A percentile compares a stretch with the other conserved stretches of the same genome.
Evolutionary conservation across 2,888 invertebrate species (phyloP).

Genomic region (Spodoptera picta): DNA sequence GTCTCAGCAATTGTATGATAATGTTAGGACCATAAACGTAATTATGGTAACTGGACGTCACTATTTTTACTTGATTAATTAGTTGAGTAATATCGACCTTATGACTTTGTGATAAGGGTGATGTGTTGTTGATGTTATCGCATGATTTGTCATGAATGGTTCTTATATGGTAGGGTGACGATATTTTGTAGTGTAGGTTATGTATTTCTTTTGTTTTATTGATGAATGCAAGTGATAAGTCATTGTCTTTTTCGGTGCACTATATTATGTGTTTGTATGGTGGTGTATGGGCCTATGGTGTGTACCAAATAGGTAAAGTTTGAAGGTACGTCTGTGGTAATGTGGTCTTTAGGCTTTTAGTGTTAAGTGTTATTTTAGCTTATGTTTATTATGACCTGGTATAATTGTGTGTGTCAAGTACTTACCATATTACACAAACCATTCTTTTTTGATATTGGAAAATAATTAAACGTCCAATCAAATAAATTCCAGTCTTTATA

Average conservation of each 20-base stretch:
- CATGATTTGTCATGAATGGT: slow-evolving; percentile 50
- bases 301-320: slow-evolving; percentile 32
- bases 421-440: no score
- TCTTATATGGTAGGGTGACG: slow-evolving; percentile 51
- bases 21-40: slow-evolving; percentile 78
- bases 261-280: slow-evolving; percentile 52
- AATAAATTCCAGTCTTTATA: no score
- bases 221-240: slow-evolving; percentile 53
- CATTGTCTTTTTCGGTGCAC: slow-evolving; percentile 45
- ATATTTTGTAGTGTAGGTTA: slow-evolving; percentile 41
- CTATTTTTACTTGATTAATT: slow-evolving; percentile 38
- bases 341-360: background rate
- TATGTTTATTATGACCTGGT: slow-evolving; percentile 1
- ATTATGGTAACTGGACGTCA: slow-evolving; percentile 82
- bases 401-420: background rate
- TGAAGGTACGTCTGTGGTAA: slow-evolving; percentile 1
- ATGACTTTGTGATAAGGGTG: slow-evolving; percentile 38
- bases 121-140: slow-evolving; percentile 35
- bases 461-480: no score
- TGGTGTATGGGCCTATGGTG: background rate
- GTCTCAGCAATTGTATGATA: slow-evolving; percentile 83
- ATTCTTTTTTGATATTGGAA: no score
- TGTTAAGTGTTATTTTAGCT: background rate
- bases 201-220: slow-evolving; percentile 46
- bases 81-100: slow-evolving; percentile 49